phyloP scores from a whole-genome alignment of 2,113 vertebrate genomes.

The Pangasianodon gigas region DNA sequence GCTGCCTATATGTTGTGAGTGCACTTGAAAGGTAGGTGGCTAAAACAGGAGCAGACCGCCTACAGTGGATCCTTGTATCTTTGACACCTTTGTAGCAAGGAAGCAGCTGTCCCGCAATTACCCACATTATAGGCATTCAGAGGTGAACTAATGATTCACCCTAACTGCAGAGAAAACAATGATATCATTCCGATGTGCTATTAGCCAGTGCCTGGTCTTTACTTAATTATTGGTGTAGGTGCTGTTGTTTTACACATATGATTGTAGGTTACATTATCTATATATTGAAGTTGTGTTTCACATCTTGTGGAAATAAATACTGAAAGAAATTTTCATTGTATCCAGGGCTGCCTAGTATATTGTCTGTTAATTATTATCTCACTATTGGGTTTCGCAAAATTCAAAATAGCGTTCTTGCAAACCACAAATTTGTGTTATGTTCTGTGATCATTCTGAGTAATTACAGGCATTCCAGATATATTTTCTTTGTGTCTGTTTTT shows the following conservation, averaged over 20 bases:
- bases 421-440: background rate
- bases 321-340: background rate
- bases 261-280: background rate
- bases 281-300: background rate
- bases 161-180: slow-evolving; percentile 42
- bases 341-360: background rate
- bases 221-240: slow-evolving; percentile 4
- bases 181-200: slow-evolving; percentile 32
- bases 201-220: background rate
- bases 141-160: slow-evolving; percentile 44
- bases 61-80: slow-evolving; percentile 29
- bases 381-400: background rate
- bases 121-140: slow-evolving; percentile 35
- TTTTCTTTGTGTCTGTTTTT: background rate
- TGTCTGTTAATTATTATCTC: background rate
- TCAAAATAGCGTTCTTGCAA: background rate
- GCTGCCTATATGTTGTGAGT: slow-evolving; percentile 43
- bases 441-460: background rate
- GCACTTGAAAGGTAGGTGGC: slow-evolving; percentile 36
- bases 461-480: background rate
- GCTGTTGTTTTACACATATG: slow-evolving; percentile 5
- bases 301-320: slow-evolving; percentile 16
- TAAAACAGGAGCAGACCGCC: slow-evolving; percentile 32
- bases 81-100: slow-evolving; percentile 27
- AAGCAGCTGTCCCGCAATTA: slow-evolving; percentile 43